Evolutionary conservation across 2,888 invertebrate species (phyloP), one percentile per base, ranked within the genome.

Genomic region (Leptopilina myrica): DNA sequence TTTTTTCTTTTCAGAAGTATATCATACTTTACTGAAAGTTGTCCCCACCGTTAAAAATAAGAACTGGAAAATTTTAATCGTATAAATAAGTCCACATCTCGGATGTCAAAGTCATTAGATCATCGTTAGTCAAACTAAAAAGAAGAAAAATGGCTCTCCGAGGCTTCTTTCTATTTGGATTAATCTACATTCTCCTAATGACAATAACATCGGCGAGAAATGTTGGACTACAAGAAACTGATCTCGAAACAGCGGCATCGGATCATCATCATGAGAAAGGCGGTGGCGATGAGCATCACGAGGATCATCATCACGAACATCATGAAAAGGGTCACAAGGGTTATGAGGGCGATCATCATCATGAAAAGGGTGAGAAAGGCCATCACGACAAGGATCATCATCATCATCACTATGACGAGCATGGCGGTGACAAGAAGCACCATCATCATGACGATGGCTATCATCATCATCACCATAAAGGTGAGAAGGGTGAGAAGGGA

Each of bases 241-340:
- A 94, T 86, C 89, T 93, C 79, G 93, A 93, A 81, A 89, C 90
- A 59, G 94, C 94, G 0, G 95, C 94, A 65, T 86, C 88, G 6
- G 92, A 92, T 81, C 92, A 93, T 80, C 93, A 93, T 66, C 93
- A 92, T 89, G 93, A 94, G 87, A 94, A 94, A 85, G 95, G 95
- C 11, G 95, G 94, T 0, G 95, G 95, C 0, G 94, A 94, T 82
- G 95, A 95, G 83, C 94, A 95, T 82, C 94, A 95, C 82, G 93
- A 94, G 0, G 94, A 94, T 81, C 94, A 95, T 84, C 93, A 95
- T 85, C 92, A 93, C 79, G 93, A 94, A 49, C 94, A 95, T 82
- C 95, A 95, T 0, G 95, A 95, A 82, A 94, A 96, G 87, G 95
- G 95, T 0, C 94, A 95, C 84, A 95, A 96, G 83, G 95, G 95